Evolutionary conservation across 2,888 invertebrate genomes (phyloP), one percentile per base, ranked within the genome.

Genomic region (Theretra japonica): DNA sequence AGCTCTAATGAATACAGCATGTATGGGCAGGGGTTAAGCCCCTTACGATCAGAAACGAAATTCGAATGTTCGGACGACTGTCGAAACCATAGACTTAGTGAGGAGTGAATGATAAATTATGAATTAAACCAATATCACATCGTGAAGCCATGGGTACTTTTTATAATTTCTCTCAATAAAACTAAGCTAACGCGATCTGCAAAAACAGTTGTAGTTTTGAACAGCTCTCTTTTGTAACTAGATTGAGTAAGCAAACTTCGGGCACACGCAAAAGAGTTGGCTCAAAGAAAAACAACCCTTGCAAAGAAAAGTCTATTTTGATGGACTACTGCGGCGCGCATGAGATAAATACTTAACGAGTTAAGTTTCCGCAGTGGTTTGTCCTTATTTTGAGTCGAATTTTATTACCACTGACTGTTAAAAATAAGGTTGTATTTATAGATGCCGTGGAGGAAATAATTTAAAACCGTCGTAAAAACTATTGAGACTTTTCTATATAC

Each of bases 101-200:
- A n/a, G n/a, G n/a, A n/a, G n/a, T n/a, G n/a, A n/a, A n/a, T n/a
- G n/a, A n/a, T n/a, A n/a, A n/a, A n/a, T n/a, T n/a, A n/a, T n/a
- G n/a, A n/a, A n/a, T n/a, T n/a, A n/a, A n/a, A n/a, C n/a, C n/a
- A n/a, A n/a, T n/a, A n/a, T n/a, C n/a, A 1, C 19, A 2, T 25
- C 4, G 23, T 58, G 25, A 17, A 11, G 7, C 11, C 6, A 58
- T 72, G n/a, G n/a, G n/a, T 69, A 70, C 70, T 72, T 74, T 5
- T 28, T 28, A 73, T 71, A 70, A 72, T 57, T 70, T 75, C 74
- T 70, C 50, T 72, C 77, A 77, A 81, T 82, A 81, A 80, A 79
- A 74, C 69, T 72, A 73, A 73, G 73, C 74, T 74, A 72, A 75
- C 74, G 74, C 69, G 68, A 68, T 72, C 69, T 75, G 73, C 75